A percentile compares a stretch with the other conserved stretches of the same genome.
Conservation (phyloP, 2,888 invertebrate species). For the Xanthorhoe designata region DNA sequence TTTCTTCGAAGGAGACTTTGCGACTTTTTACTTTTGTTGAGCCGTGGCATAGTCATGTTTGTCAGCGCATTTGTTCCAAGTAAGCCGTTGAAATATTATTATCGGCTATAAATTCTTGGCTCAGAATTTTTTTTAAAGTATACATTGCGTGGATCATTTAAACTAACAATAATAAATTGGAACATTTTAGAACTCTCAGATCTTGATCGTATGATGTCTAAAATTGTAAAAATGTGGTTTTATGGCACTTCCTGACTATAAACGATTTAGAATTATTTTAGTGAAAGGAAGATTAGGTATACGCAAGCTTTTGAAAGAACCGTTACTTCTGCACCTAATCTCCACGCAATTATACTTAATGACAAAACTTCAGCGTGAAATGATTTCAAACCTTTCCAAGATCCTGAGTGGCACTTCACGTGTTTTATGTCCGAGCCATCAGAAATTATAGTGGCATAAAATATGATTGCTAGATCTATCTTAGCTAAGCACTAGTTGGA, state of each 20-base stretch:
- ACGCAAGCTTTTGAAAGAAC: constrained; percentile 48
- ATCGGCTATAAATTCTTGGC: not conserved
- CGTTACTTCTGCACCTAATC: constrained; percentile 33
- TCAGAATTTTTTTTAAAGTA: not conserved
- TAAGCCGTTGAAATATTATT: not conserved
- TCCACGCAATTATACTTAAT: constrained; percentile 32
- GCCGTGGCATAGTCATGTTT: constrained; percentile 3
- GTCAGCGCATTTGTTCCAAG: not conserved
- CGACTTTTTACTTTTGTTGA: constrained; percentile 27
- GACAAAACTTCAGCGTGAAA: constrained; percentile 34
- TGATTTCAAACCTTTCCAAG: constrained; percentile 28
- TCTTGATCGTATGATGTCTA: constrained; percentile 57
- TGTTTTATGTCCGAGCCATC: constrained; percentile 33
- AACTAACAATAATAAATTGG: constrained; percentile 34
- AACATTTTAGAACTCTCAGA: constrained; percentile 52
- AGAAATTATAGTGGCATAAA: constrained; percentile 30
- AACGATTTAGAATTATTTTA: constrained; percentile 57
- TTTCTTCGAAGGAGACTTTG: constrained; percentile 35
- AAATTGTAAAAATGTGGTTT: constrained; percentile 64
- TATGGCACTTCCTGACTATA: constrained; percentile 68
- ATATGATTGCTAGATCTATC: constrained; percentile 31
- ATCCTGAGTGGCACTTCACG: constrained; percentile 25
- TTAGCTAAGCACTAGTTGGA: constrained; percentile 27
- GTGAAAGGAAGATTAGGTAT: constrained; percentile 51
- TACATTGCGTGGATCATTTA: not conserved